These are phyloP conservation scores for Pyrrhosoma nymphula DNA, from an alignment of 2,888 invertebrate species.

Conservation along the genomic window DNA sequence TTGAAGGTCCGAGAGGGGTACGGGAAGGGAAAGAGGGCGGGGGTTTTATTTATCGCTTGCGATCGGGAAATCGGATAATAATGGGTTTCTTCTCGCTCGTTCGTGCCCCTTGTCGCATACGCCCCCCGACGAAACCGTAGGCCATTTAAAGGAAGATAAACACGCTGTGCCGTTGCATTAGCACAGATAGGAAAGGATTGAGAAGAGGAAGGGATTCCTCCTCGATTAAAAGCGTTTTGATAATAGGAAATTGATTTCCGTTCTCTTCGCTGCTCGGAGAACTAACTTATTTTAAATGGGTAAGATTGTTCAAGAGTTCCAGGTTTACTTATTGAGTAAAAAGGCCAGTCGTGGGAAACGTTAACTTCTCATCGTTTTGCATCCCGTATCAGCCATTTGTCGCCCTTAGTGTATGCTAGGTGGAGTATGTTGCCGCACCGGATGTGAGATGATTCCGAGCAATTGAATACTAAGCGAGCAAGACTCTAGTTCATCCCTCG, in stretches of 20 bases:
- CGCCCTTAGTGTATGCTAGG: background rate
- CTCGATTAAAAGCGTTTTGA: background rate
- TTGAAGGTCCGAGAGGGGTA: background rate
- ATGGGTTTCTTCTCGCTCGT: slow-evolving; percentile 29
- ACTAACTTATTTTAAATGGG: background rate
- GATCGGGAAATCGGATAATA: slow-evolving; percentile 46
- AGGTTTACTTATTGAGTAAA: background rate
- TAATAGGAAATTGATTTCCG: background rate
- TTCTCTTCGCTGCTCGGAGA: background rate
- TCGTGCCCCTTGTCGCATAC: background rate
- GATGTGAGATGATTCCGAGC: background rate
- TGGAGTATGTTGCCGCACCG: background rate
- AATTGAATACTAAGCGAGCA: background rate
- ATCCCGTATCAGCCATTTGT: background rate
- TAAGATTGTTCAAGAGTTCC: background rate
- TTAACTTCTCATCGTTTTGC: background rate
- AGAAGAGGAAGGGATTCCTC: background rate
- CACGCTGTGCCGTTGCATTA: background rate
- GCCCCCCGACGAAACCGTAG: background rate
- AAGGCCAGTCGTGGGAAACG: background rate
- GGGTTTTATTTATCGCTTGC: slow-evolving; percentile 6
- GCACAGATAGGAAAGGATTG: background rate
- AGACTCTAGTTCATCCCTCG: background rate
- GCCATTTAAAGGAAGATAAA: slow-evolving; percentile 1
- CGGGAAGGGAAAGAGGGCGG: too few relatives aligned